Conservation (phyloP, 2,797 vertebrate species). For the Gila robusta region DNA sequence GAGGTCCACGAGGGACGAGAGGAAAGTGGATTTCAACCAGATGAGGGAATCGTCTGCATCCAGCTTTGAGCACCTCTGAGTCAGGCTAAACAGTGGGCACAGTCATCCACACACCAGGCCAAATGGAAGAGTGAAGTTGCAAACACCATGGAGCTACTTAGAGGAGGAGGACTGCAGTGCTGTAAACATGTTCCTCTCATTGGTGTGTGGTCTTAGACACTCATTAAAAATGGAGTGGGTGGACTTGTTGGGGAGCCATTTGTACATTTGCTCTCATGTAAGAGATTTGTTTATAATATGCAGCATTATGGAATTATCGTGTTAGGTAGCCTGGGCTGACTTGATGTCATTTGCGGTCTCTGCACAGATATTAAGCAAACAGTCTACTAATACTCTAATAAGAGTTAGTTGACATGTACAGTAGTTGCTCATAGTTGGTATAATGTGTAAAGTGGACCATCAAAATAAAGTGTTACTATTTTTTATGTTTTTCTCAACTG, state of each 20-base stretch:
- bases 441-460: neutral
- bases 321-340: neutral
- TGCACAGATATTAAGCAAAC: neutral
- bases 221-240: slow-evolving; percentile 75
- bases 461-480: neutral
- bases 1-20: slow-evolving; percentile 70
- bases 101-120: slow-evolving; percentile 71
- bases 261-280: slow-evolving; percentile 14
- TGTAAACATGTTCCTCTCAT: slow-evolving; percentile 73
- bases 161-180: slow-evolving; percentile 66
- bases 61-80: slow-evolving; percentile 78
- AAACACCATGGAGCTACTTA: slow-evolving; percentile 62
- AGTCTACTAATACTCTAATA: too few relatives aligned
- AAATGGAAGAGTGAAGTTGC: slow-evolving; percentile 81
- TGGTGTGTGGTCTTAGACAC: slow-evolving; percentile 70
- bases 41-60: slow-evolving; percentile 75
- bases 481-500: neutral
- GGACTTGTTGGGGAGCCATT: slow-evolving; percentile 47
- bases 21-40: slow-evolving; percentile 75
- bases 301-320: slow-evolving; percentile 35
- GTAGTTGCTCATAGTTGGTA: too few relatives aligned
- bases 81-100: slow-evolving; percentile 78
- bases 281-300: slow-evolving; percentile 32
- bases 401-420: too few relatives aligned
- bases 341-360: slow-evolving; percentile 7